Evolutionary conservation across 2,888 invertebrate species (phyloP).

Genomic region (Brenthis daphne): DNA sequence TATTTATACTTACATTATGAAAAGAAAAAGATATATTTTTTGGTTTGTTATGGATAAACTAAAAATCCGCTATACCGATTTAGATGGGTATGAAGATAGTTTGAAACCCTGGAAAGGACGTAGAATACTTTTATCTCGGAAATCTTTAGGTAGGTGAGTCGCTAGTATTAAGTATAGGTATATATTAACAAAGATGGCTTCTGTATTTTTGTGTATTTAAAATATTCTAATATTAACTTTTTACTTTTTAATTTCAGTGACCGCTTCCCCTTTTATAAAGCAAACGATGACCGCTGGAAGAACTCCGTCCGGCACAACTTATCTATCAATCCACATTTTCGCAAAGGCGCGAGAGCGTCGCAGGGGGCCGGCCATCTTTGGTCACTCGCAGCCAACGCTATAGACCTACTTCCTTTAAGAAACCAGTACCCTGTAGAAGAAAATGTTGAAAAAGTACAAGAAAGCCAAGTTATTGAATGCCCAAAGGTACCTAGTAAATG

Average conservation of each 20-base stretch:
- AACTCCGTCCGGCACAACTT: constrained; percentile 95
- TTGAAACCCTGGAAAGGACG: too few species aligned
- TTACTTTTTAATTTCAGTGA: constrained; percentile 81
- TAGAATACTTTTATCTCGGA: too few species aligned
- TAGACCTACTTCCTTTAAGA: constrained; percentile 69
- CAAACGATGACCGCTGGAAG: constrained; percentile 96
- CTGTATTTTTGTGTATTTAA: too few species aligned
- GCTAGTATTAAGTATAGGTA: too few species aligned
- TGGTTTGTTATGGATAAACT: too few species aligned
- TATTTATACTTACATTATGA: too few species aligned
- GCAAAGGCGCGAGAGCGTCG: constrained; percentile 91
- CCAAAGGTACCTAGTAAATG: constrained; percentile 57
- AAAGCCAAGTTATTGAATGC: constrained; percentile 60
- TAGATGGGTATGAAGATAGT: too few species aligned
- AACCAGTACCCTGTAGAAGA: constrained; percentile 51
- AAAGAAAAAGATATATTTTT: too few species aligned
- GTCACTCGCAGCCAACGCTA: constrained; percentile 88
- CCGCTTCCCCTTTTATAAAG: constrained; percentile 93
- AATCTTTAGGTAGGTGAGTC: too few species aligned
- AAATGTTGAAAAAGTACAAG: constrained; percentile 48
- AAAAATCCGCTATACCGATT: too few species aligned
- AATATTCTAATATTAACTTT: neutral
- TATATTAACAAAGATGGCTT: too few species aligned
- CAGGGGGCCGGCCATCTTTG: constrained; percentile 95
- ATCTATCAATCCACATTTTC: constrained; percentile 95